Base-by-base conservation (phyloP, 2,113 vertebrate species). In the Esox niger region DNA sequence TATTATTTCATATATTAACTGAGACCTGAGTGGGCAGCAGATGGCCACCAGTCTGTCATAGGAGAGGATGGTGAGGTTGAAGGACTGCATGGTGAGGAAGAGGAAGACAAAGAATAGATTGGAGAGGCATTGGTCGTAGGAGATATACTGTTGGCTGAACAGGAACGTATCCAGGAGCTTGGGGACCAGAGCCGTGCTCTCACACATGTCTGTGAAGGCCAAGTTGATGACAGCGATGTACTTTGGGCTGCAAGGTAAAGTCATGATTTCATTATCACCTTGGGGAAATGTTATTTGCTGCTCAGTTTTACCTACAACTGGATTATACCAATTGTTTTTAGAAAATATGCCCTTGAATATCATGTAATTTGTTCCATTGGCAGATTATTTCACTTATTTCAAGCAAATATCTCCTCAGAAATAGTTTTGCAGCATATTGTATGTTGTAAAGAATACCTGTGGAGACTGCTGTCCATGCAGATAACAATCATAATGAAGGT, bases 41-140 rank as follows among this genome's bases (percentile, higher is more conserved):
- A 91, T 91, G 2, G 90, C 91, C 2, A 92, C 23, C 3, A 91
- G 58, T 59, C 89, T 82, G 81, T 92, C 89, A 62, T 85, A 91
- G 6, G 85, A 70, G 5, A 91, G 84, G 0, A 76, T 76, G 26
- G 89, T 79, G 33, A 92, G 79, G 32, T 89, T 90, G 54, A 91
- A 58, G 26, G 89, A 75, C 68, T 91, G 90, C 84, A 90, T 73
- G 0, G 69, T 75, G 33, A 88, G 70, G 3, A 70, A 86, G 7
- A 77, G 68, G 75, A 74, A 88, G 59, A 82, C 83, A 82, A 92
- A 91, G 77, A 88, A 92, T 23, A 88, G 35, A 43, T 86, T 86
- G 0, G 71, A 11, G 66, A 91, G 43, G 52, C 90, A 91, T 31
- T 75, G 55, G 15, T 74, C 75, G 75, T 87, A 90, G 5, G 87